phyloP scores from a whole-genome alignment of 2,888 invertebrate species.

The Amitus sp. region DNA sequence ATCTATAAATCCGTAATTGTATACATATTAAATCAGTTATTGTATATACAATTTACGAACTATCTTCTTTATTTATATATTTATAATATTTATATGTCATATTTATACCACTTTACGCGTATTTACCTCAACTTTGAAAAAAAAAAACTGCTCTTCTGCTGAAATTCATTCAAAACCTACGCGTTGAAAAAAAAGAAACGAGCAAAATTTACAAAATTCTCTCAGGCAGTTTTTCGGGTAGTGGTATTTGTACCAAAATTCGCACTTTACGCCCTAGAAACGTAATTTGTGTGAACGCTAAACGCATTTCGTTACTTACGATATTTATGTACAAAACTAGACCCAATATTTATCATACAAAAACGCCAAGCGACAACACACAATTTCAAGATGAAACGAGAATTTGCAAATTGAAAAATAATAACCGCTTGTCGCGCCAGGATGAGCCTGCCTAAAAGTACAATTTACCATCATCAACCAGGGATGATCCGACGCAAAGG shows the following conservation, averaged over 20 bases:
- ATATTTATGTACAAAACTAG: constrained; percentile 39
- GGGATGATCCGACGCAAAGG: neutral
- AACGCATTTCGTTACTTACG: constrained; percentile 26
- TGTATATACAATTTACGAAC: constrained; percentile 63
- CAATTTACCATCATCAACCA: neutral
- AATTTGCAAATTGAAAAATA: neutral
- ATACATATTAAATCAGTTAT: constrained; percentile 59
- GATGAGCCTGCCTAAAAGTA: neutral
- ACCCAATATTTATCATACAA: constrained; percentile 25
- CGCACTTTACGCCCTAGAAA: constrained; percentile 23
- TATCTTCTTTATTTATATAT: constrained; percentile 35
- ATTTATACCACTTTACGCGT: constrained; percentile 49
- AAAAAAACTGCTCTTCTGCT: neutral
- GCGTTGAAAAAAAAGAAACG: constrained; percentile 13
- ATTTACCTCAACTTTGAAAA: neutral
- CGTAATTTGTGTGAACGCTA: neutral
- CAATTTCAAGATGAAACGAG: neutral
- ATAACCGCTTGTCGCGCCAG: neutral
- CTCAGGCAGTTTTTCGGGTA: constrained; percentile 33
- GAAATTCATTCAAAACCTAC: constrained; percentile 11
- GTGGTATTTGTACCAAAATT: constrained; percentile 35
- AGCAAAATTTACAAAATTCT: constrained; percentile 26
- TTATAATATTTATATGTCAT: constrained; percentile 30
- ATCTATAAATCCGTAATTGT: constrained; percentile 46
- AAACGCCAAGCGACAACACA: constrained; percentile 20